These are phyloP conservation scores for Amphiura filiformis DNA, from an alignment of 35 echinoderm and acorn worm species.

Conservation along the genomic window DNA sequence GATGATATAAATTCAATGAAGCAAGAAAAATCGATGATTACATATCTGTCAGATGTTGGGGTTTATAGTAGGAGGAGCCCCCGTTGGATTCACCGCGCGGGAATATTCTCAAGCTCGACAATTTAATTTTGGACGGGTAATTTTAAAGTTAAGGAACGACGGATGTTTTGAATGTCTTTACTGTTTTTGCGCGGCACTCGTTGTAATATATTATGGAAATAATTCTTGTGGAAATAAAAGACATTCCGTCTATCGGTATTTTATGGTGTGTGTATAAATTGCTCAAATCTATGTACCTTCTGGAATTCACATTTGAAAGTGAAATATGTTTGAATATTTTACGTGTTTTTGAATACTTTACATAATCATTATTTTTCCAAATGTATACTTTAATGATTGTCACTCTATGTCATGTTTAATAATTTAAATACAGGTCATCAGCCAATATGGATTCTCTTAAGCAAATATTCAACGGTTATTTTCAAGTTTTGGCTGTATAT, in stretches of 20 bases:
- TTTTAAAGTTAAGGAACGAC: neutral
- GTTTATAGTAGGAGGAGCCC: neutral
- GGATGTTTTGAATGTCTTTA: neutral
- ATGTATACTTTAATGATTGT: neutral
- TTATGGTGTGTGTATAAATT: neutral
- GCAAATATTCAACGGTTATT: no score
- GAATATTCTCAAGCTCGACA: neutral
- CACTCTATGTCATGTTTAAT: neutral
- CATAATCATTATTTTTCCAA: neutral
- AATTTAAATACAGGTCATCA: no score
- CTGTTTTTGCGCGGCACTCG: neutral
- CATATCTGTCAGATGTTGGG: neutral
- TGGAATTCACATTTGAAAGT: neutral
- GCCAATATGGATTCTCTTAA: no score
- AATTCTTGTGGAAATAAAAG: neutral
- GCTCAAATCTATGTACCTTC: neutral
- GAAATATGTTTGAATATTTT: neutral
- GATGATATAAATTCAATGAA: slow-evolving; percentile 13
- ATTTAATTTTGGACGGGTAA: slow-evolving; percentile 5
- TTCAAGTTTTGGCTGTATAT: no score
- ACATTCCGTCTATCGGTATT: neutral
- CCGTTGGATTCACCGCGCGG: neutral
- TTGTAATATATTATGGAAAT: neutral
- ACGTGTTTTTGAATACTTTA: neutral
- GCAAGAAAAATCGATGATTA: neutral